Conservation (phyloP, 92 coral and sea anemone species). For the Bergia puertoricense region DNA sequence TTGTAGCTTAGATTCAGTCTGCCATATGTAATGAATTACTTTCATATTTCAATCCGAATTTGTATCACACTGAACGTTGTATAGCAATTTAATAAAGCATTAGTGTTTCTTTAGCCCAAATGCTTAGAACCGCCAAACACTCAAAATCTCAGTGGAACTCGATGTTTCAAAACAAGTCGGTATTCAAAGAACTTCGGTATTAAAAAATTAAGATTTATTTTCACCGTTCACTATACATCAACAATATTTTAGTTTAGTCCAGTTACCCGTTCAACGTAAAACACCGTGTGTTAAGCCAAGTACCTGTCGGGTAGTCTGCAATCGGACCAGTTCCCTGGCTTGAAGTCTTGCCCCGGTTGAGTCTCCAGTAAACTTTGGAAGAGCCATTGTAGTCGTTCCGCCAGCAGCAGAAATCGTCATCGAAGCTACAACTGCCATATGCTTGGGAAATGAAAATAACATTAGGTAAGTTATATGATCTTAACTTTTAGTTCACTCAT, state of each 20-base stretch:
- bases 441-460: neutral
- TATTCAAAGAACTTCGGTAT: neutral
- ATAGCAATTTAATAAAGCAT: too few relatives aligned
- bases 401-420: slow-evolving; percentile 26
- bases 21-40: too few relatives aligned
- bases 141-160: neutral
- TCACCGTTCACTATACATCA: neutral
- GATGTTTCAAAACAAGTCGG: neutral
- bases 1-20: too few relatives aligned
- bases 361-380: neutral
- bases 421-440: slow-evolving; percentile 19
- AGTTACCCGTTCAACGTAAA: neutral
- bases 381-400: neutral
- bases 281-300: neutral
- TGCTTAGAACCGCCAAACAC: neutral
- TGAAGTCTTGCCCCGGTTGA: neutral
- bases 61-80: too few relatives aligned
- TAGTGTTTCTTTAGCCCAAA: neutral
- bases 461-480: neutral
- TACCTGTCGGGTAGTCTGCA: slow-evolving; percentile 41
- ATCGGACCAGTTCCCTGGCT: slow-evolving; percentile 24
- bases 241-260: neutral
- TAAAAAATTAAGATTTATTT: too few relatives aligned
- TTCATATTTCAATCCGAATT: too few relatives aligned
- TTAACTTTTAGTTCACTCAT: neutral